A percentile compares a stretch with the other conserved stretches of the same genome.
phyloP scores from a whole-genome alignment of 37 sponge, comb jelly and placozoan species.

The Petrosia ficiformis region DNA sequence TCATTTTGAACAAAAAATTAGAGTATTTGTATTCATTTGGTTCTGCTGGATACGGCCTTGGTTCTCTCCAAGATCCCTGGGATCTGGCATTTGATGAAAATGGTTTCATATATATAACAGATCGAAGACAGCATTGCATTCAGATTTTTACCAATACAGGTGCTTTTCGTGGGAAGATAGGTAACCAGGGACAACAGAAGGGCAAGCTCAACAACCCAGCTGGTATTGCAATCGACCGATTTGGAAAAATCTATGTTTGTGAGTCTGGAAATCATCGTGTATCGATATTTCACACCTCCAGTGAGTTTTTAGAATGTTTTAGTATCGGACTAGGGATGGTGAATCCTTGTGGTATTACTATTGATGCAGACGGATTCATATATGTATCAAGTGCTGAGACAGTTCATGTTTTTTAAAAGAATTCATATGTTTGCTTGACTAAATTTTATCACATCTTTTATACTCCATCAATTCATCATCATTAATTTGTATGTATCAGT shows the following conservation, averaged over 20 bases:
- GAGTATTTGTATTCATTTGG: conserved; percentile 25
- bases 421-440: neutral
- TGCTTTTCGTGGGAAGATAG: conserved; percentile 45
- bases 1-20: conserved; percentile 23
- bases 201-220: conserved; percentile 49
- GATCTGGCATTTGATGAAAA: conserved; percentile 54
- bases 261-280: conserved; percentile 58
- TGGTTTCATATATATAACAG: conserved; percentile 42
- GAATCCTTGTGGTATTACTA: conserved; percentile 38
- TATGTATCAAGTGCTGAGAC: conserved; percentile 39
- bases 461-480: neutral
- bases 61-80: conserved; percentile 41
- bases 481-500: neutral
- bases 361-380: conserved; percentile 56
- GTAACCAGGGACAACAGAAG: conserved; percentile 51
- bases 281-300: conserved; percentile 48
- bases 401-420: conserved; percentile 44
- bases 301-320: conserved; percentile 65
- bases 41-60: neutral
- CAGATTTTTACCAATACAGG: conserved; percentile 31
- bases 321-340: conserved; percentile 60
- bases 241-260: conserved; percentile 49
- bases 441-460: neutral
- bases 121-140: conserved; percentile 39
- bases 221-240: conserved; percentile 50